Conservation (phyloP, 2,113 vertebrate genomes). For the Mixornis gularis region DNA sequence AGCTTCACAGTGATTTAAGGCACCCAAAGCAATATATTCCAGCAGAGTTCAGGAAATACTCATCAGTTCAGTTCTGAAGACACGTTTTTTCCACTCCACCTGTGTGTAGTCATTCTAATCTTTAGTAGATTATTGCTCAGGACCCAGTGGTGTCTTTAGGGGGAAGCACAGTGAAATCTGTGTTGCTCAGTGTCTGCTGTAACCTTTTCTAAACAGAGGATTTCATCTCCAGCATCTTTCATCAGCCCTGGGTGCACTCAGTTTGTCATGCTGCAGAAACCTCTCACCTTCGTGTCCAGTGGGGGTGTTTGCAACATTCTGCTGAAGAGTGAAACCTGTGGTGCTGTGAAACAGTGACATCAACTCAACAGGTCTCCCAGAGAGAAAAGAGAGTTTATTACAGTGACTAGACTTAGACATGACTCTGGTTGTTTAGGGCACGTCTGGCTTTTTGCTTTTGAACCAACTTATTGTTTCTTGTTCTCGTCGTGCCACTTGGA, state of each 20-base stretch:
- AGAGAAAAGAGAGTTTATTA: background rate
- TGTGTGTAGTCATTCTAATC: background rate
- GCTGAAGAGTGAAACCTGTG: background rate
- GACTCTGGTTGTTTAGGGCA: background rate
- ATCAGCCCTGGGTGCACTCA: background rate
- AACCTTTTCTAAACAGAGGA: background rate
- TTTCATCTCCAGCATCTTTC: background rate
- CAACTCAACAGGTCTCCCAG: background rate
- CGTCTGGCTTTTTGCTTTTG: background rate
- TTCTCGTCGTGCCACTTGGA: background rate
- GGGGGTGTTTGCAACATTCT: background rate
- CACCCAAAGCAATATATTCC: background rate
- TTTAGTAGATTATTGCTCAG: background rate
- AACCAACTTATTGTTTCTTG: background rate
- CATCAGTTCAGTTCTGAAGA: background rate
- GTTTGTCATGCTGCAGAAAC: background rate
- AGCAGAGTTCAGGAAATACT: background rate
- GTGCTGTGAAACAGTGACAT: background rate
- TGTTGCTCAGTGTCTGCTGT: background rate
- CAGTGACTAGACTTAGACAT: background rate
- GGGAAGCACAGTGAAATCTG: background rate
- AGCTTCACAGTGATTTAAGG: background rate
- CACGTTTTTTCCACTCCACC: background rate
- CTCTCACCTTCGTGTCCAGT: background rate
- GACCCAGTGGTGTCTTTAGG: background rate